Conservation (phyloP, 2,797 vertebrate genomes). For the Squalus acanthias region DNA sequence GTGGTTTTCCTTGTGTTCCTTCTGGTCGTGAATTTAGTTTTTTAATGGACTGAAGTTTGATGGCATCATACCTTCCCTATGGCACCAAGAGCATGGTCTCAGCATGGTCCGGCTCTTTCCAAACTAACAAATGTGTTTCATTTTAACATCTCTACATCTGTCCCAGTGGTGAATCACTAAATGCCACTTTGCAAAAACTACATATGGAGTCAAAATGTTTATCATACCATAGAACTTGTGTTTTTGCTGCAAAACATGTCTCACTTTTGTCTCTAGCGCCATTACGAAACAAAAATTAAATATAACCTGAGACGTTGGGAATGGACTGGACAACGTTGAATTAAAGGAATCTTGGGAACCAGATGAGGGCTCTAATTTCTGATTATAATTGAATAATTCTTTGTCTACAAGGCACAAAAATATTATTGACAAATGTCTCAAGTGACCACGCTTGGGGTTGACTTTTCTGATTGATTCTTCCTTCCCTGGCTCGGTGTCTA, state of each 20-base stretch:
- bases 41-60: no score
- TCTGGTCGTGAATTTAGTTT: not conserved
- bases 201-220: not conserved
- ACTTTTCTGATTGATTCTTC: not conserved
- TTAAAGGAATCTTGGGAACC: not conserved
- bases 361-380: not conserved
- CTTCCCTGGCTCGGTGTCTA: not conserved
- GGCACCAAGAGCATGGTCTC: not conserved
- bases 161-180: not conserved
- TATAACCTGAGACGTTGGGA: not conserved
- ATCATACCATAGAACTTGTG: not conserved
- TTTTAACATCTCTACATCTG: not conserved
- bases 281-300: not conserved
- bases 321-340: not conserved
- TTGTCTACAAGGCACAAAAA: not conserved
- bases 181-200: not conserved
- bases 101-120: not conserved
- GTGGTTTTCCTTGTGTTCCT: not conserved
- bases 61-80: not conserved
- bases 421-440: constrained; percentile 7
- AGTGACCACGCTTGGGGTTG: not conserved
- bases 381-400: constrained; percentile 10
- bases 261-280: not conserved
- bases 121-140: not conserved
- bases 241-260: not conserved